Evolutionary conservation across 2,888 invertebrate genomes (phyloP).

Genomic region (Beris chalybata): DNA sequence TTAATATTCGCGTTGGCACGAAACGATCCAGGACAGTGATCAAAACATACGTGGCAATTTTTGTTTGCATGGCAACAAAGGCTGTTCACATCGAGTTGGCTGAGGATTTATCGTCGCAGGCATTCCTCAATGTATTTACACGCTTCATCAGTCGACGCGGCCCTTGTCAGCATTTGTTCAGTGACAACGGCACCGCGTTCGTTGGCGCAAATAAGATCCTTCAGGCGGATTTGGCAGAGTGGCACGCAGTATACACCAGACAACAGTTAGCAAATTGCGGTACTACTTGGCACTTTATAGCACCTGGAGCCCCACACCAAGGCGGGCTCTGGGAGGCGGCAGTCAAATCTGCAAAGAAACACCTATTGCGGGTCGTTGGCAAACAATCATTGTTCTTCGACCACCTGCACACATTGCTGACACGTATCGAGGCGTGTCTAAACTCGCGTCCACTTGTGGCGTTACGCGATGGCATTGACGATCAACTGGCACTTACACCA

Average conservation of each 20-base stretch:
- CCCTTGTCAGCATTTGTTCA: conserved; percentile 2
- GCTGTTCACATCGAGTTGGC: too few relatives aligned
- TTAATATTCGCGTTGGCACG: too few relatives aligned
- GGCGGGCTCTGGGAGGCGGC: conserved; percentile 36
- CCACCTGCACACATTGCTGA: conserved; percentile 42
- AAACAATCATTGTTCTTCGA: conserved; percentile 25
- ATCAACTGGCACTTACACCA: conserved; percentile 34
- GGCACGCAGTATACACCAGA: neutral
- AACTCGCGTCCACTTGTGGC: conserved; percentile 43
- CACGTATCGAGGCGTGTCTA: conserved; percentile 43
- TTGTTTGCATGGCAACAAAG: too few relatives aligned
- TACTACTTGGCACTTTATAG: conserved; percentile 45
- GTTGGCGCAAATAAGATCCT: neutral
- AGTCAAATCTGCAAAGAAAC: conserved; percentile 45
- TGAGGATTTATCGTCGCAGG: too few relatives aligned
- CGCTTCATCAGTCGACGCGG: conserved; percentile 21
- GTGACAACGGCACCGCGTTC: conserved; percentile 6
- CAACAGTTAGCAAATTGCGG: conserved; percentile 1
- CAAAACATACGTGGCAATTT: too few relatives aligned
- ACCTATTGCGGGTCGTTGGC: conserved; percentile 42
- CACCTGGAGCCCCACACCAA: conserved; percentile 45
- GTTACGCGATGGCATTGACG: conserved; percentile 33
- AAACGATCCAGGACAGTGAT: too few relatives aligned
- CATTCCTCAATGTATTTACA: too few relatives aligned
- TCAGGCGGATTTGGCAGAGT: neutral